Evolutionary conservation across 2,888 invertebrate genomes (phyloP).

Genomic region (Agrochola macilenta): DNA sequence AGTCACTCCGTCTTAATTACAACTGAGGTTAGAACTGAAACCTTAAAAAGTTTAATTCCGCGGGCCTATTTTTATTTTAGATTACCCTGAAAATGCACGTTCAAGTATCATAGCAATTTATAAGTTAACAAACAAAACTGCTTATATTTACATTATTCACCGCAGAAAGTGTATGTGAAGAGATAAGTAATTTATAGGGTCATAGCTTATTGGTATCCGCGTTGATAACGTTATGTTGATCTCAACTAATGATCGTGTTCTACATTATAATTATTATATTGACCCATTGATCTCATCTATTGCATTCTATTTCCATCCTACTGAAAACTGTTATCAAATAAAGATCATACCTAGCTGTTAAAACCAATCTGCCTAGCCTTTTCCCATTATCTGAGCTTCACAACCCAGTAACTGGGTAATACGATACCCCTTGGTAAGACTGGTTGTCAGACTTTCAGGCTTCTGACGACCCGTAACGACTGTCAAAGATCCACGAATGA

Average conservation of each 20-base stretch:
- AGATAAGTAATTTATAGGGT: neutral
- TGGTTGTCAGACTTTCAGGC: no score
- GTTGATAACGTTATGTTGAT: slow-evolving; percentile 24
- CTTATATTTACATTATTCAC: neutral
- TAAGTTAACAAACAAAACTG: neutral
- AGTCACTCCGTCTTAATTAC: no score
- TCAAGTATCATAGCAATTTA: neutral
- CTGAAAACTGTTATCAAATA: slow-evolving; percentile 1
- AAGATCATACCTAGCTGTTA: neutral
- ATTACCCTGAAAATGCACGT: neutral
- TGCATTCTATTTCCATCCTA: slow-evolving; percentile 14
- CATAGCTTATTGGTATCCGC: slow-evolving; percentile 33
- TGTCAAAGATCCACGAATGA: no score
- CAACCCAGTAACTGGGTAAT: no score
- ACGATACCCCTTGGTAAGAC: no score
- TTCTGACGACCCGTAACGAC: no score
- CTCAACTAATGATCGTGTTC: slow-evolving; percentile 10
- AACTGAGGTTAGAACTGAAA: no score
- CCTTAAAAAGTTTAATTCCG: no score
- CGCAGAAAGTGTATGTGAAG: neutral
- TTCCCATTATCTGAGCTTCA: no score
- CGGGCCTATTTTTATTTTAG: neutral
- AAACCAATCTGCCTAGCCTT: neutral
- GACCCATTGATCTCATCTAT: neutral
- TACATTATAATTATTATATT: slow-evolving; percentile 14